Evolutionary conservation across 2,113 vertebrate species (phyloP), one percentile per base, ranked within the genome.

Genomic region (Pongo abelii): DNA sequence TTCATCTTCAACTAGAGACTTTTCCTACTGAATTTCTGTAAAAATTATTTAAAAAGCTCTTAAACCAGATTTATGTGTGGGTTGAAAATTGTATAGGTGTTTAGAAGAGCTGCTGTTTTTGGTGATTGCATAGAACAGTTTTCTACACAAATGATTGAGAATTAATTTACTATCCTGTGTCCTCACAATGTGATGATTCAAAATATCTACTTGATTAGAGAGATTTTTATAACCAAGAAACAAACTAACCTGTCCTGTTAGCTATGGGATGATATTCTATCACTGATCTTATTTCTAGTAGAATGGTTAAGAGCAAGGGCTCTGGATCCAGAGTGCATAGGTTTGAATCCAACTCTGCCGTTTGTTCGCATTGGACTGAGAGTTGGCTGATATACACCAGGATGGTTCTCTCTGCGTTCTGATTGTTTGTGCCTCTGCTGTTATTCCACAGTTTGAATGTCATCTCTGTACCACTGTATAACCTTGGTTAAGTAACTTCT

Each of bases 31-130:
- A 18, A 91, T 93, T 97, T 92, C 81, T 96, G 32, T 84, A 94
- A 92, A 61, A 86, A 95, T 78, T 91, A 70, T 69, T n/a, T 93
- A 97, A 93, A 91, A 84, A 90, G 89, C 93, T 98, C 70, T 74
- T 94, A 96, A 96, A 84, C 55, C 52, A 95, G 83, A 98, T 97
- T 97, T 11, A 61, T 85, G 55, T 96, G 95, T 98, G 87, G 94
- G 96, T 96, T 97, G 91, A 97, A 98, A 97, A 97, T 97, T 97
- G 59, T 32, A 43, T 92, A 94, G 94, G 96, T 97, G 55, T 97
- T 96, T 88, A 94, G 43, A 95, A 89, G 5, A 69, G 38, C 0
- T 95, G 35, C 55, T 97, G 95, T 97, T 98, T 98, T 97, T 93
- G 84, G 50, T 89, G 50, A 35, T 77, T 8, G 5, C 40, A 67